Evolutionary conservation across 2,888 invertebrate genomes (phyloP).

Genomic region (Chrysina gloriosa): DNA sequence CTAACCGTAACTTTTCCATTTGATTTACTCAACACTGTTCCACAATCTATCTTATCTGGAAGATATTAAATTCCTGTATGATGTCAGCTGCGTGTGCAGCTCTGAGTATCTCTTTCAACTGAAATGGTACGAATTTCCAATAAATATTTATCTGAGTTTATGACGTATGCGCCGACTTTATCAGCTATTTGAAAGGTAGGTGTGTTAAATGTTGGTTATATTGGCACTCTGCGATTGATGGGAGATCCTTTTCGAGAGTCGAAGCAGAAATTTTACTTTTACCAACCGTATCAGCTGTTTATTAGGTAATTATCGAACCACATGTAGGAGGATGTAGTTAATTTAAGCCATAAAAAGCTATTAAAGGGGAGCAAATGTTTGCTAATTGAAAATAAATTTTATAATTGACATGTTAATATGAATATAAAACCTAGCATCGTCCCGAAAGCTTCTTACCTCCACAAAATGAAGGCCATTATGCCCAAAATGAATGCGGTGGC

Average conservation of each 20-base stretch:
- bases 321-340: slow-evolving; percentile 42
- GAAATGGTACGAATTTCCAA: too few relatives aligned
- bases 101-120: too few relatives aligned
- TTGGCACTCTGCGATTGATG: too few relatives aligned
- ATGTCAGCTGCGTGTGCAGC: not conserved
- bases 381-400: slow-evolving; percentile 21
- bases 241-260: too few relatives aligned
- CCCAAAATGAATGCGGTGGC: slow-evolving; percentile 76
- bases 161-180: too few relatives aligned
- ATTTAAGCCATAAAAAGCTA: slow-evolving; percentile 33
- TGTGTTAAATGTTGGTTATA: too few relatives aligned
- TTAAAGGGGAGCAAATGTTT: slow-evolving; percentile 15
- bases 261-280: too few relatives aligned
- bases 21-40: slow-evolving; percentile 16
- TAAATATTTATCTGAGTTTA: too few relatives aligned
- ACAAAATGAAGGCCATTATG: slow-evolving; percentile 76
- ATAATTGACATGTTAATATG: not conserved
- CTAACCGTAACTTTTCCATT: slow-evolving; percentile 6
- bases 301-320: not conserved
- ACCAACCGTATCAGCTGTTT: not conserved
- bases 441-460: slow-evolving; percentile 73
- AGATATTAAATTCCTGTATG: not conserved
- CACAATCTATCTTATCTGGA: slow-evolving; percentile 17
- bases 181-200: too few relatives aligned
- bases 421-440: not conserved